These are phyloP conservation scores for Muschampia plurimacula DNA, from an alignment of 2,888 invertebrate species.

Conservation along the genomic window DNA sequence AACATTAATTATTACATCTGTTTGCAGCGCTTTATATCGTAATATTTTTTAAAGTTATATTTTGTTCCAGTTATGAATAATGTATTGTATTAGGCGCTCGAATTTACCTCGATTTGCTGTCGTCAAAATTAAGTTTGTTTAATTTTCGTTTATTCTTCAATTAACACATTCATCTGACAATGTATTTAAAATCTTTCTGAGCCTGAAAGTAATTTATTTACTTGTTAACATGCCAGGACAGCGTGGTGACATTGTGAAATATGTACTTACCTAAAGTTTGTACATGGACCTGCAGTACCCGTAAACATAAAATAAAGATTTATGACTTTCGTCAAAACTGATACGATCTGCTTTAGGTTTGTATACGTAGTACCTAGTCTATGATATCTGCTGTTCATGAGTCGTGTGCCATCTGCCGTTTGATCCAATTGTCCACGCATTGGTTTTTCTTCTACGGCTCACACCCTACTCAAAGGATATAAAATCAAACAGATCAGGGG, in stretches of 20 bases:
- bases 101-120: conserved; percentile 22
- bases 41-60: conserved; percentile 68
- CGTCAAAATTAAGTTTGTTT: conserved; percentile 31
- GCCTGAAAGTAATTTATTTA: conserved; percentile 31
- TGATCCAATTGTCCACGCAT: conserved; percentile 63
- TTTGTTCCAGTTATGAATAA: conserved; percentile 49
- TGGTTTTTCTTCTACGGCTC: conserved; percentile 54
- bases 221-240: conserved; percentile 19
- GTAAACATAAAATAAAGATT: conserved; percentile 6
- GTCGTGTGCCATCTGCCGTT: conserved; percentile 70
- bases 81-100: conserved; percentile 26
- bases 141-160: conserved; percentile 28
- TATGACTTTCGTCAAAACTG: background rate
- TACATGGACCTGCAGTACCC: background rate
- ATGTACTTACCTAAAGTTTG: background rate
- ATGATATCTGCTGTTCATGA: conserved; percentile 13
- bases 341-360: background rate
- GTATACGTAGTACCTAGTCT: background rate
- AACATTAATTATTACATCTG: conserved; percentile 50
- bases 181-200: conserved; percentile 30
- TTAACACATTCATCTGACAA: conserved; percentile 32
- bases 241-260: background rate
- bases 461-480: conserved; percentile 64
- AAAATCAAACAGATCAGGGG: conserved; percentile 75
- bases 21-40: conserved; percentile 60